A percentile compares a stretch with the other conserved stretches of the same genome.
Conservation (phyloP, 2,797 vertebrate species). For the Aphelocoma californica region DNA sequence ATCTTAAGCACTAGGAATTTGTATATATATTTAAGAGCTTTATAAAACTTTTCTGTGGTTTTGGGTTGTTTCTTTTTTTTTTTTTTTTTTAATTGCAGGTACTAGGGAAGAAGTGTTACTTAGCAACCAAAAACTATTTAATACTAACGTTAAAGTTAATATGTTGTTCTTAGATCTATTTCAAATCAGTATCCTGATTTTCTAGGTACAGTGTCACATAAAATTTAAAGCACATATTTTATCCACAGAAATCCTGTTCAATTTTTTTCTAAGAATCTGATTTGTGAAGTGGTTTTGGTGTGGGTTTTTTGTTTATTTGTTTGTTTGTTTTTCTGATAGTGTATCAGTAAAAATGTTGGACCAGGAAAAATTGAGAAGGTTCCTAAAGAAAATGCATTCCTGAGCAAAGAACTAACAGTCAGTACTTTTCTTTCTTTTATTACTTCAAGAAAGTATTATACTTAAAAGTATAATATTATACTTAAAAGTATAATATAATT, state of each 20-base stretch:
- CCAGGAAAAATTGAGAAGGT: slow-evolving; percentile 80
- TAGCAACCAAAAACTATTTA: not conserved
- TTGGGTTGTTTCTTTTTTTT: not conserved
- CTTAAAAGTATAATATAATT: not conserved
- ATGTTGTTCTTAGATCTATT: not conserved
- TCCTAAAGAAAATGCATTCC: slow-evolving; percentile 80
- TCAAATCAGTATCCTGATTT: not conserved
- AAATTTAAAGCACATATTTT: not conserved
- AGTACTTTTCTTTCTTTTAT: slow-evolving; percentile 40
- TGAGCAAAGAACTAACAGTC: slow-evolving; percentile 83
- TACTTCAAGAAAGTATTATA: not conserved
- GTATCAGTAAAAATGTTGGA: slow-evolving; percentile 80
- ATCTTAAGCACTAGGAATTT: not conserved
- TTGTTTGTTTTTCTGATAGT: slow-evolving; percentile 69
- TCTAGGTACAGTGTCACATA: not conserved
- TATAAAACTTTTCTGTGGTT: not conserved
- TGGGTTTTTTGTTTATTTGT: not conserved
- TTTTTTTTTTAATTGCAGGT: not conserved
- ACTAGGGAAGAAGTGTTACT: not conserved
- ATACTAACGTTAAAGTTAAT: not conserved
- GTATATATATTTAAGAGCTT: not conserved
- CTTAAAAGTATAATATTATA: not conserved
- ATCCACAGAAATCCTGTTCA: not conserved
- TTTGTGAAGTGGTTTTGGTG: not conserved
- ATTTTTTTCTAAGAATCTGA: not conserved